Evolutionary conservation across 2,888 invertebrate genomes (phyloP), one percentile per base, ranked within the genome.

Genomic region (Papilio demoleus): DNA sequence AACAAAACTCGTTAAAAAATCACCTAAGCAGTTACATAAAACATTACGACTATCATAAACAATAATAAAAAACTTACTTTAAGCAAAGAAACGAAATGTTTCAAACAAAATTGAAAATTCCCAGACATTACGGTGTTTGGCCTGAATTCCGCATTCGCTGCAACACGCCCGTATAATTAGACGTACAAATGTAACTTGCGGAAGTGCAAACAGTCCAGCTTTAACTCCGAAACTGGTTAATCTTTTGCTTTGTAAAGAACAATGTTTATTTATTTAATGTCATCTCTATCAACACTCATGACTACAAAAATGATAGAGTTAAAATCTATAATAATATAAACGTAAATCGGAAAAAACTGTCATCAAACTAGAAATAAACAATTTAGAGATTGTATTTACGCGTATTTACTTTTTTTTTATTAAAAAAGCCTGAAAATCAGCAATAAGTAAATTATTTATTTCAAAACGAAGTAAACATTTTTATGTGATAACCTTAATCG

Each of bases 201-300:
- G 79, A 80, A 83, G 73, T 75, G 73, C 79, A 81, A 80, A 81
- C 79, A 80, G 67, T 67, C 77, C 75, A 75, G 75, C 74, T 77
- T 75, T 72, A 76, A 75, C 75, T 74, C 68, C 68, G 14, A 73
- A 78, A 78, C 80, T 74, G 75, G 77, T 78, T 76, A 75, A 77
- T 77, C 77, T 75, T 76, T 47, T 59, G 75, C 31, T 31, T 31
- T 40, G 56, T 40, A 53, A 70, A 45, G 17, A 59, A 70, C 40
- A 62, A 56, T 38, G 22, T 34, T n/a, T 53, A 38, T 36, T 50
- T 65, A 47, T 24, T 68, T 65, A 62, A 27, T 40, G 56, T 36
- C 31, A 45, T 47, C 36, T 59, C 27, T 40, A 34, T 45, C n/a
- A 67, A 24, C 24, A 24, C 50, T 50, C 6, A 24, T 50, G 50